phyloP scores from a whole-genome alignment of 2,888 invertebrate genomes.

The Pycnomerus fuliginosus region DNA sequence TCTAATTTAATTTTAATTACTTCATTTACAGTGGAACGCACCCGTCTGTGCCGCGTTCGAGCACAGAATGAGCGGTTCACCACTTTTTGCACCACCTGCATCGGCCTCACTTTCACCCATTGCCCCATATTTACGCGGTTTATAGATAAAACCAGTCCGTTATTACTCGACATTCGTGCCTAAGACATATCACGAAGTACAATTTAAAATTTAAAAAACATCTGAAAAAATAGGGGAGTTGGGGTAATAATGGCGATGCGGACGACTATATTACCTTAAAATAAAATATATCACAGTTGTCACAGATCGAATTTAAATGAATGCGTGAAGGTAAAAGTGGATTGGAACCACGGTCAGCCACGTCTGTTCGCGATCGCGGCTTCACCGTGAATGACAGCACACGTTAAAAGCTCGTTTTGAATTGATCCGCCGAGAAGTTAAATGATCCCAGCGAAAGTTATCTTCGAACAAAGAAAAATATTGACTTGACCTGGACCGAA shows the following conservation, averaged over 20 bases:
- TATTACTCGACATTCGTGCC: slow-evolving; percentile 11
- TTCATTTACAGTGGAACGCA: slow-evolving; percentile 3
- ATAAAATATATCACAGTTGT: background rate
- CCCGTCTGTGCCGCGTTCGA: slow-evolving; percentile 6
- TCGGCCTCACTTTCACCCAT: slow-evolving; percentile 48
- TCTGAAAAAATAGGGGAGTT: no score
- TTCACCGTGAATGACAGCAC: slow-evolving; percentile 35
- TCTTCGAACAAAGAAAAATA: no score
- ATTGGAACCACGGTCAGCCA: slow-evolving; percentile 35
- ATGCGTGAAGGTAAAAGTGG: slow-evolving; percentile 45
- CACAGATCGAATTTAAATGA: slow-evolving; percentile 26
- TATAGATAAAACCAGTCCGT: slow-evolving; percentile 26
- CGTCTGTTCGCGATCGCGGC: slow-evolving; percentile 41
- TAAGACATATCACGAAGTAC: no score
- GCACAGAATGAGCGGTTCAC: slow-evolving; percentile 8
- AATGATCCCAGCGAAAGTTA: no score
- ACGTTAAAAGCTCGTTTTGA: background rate
- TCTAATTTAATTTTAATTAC: background rate
- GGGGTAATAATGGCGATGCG: no score
- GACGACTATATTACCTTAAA: no score
- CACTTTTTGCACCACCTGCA: slow-evolving; percentile 36
- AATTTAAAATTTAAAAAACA: no score
- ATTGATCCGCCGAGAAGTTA: background rate
- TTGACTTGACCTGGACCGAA: no score
- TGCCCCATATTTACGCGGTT: slow-evolving; percentile 43